Percentiles rank a stretch among this genome's conserved stretches.
Conservation (phyloP, 2,113 vertebrate species). For the Chauna torquata region DNA sequence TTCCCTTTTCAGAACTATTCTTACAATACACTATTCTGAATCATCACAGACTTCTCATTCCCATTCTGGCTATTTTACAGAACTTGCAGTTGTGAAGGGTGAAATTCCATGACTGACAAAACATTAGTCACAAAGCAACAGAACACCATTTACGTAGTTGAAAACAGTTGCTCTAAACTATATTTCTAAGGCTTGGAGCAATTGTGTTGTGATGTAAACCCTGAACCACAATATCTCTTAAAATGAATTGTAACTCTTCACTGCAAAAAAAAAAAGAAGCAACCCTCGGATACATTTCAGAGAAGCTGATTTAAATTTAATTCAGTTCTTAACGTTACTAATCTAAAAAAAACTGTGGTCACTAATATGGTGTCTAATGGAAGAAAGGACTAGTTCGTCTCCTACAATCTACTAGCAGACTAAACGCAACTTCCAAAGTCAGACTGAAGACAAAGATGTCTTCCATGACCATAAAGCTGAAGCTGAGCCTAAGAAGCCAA, state of each 20-base stretch:
- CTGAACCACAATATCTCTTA: not conserved
- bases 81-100: constrained; percentile 11
- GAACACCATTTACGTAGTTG: not conserved
- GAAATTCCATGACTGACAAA: constrained; percentile 23
- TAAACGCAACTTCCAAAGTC: not conserved
- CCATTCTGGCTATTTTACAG: constrained; percentile 27
- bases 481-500: not conserved
- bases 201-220: not conserved
- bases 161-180: not conserved
- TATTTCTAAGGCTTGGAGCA: not conserved
- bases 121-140: constrained; percentile 51
- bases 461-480: not conserved
- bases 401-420: not conserved
- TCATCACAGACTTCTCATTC: constrained; percentile 15
- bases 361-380: not conserved
- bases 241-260: not conserved
- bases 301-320: not conserved
- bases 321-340: not conserved
- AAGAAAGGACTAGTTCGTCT: not conserved
- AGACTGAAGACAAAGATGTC: not conserved
- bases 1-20: not conserved
- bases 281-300: not conserved
- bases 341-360: not conserved
- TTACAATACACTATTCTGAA: not conserved
- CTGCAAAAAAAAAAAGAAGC: not conserved